These are phyloP conservation scores for Drepana falcataria DNA, from an alignment of 2,888 invertebrate species.

Conservation along the genomic window DNA sequence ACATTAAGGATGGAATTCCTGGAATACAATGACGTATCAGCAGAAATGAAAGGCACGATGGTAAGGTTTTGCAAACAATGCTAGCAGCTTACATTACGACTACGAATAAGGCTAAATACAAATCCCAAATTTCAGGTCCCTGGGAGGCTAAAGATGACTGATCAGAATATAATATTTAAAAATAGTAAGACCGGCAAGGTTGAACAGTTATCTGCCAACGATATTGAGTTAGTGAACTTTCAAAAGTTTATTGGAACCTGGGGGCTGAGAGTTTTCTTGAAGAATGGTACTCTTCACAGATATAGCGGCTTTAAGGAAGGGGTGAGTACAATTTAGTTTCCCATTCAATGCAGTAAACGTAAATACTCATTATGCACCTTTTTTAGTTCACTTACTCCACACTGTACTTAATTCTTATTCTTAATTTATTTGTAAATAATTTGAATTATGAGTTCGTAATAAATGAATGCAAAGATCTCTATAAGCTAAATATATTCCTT, in stretches of 20 bases:
- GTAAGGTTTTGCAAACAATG: slow-evolving; percentile 70
- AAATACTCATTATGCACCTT: no score
- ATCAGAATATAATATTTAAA: slow-evolving; percentile 93
- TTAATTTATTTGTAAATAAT: no score
- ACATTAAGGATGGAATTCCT: slow-evolving; percentile 84
- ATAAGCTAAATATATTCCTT: no score
- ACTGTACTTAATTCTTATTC: no score
- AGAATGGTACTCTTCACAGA: slow-evolving; percentile 93
- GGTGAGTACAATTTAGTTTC: slow-evolving; percentile 61
- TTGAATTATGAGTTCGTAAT: no score
- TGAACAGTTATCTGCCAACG: slow-evolving; percentile 89
- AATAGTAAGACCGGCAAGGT: slow-evolving; percentile 98
- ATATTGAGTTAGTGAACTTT: slow-evolving; percentile 95
- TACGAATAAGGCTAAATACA: slow-evolving; percentile 4
- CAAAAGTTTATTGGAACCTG: slow-evolving; percentile 94
- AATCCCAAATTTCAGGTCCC: slow-evolving; percentile 81
- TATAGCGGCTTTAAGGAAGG: slow-evolving; percentile 96
- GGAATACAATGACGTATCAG: slow-evolving; percentile 91
- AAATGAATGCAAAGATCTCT: no score
- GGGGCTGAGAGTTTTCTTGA: slow-evolving; percentile 93
- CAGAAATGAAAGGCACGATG: slow-evolving; percentile 92
- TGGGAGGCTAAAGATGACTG: slow-evolving; percentile 94
- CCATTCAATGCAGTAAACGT: no score
- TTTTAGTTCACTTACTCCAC: no score
- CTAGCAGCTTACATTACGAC: slow-evolving; percentile 4